Evolutionary conservation across 2,113 vertebrate species (phyloP).

Genomic region (Sciurus niger): DNA sequence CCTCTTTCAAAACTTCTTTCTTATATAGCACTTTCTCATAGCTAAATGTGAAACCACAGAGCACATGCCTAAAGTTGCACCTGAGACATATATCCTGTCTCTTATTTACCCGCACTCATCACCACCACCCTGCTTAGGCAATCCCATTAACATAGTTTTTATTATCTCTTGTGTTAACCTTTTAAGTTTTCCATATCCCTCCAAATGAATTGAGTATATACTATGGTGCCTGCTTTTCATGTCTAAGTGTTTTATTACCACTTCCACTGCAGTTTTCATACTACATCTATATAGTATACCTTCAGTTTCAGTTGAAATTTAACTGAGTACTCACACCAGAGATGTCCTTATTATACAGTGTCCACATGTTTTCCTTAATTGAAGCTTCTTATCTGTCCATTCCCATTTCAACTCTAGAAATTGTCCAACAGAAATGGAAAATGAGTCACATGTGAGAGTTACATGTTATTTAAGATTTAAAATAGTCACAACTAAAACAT

Average conservation of each 20-base stretch:
- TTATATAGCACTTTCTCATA: background rate
- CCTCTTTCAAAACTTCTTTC: background rate
- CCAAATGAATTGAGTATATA: background rate
- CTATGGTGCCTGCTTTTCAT: background rate
- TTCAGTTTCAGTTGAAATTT: too few relatives aligned
- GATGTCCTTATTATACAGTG: background rate
- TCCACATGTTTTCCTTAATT: background rate
- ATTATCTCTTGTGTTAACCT: background rate
- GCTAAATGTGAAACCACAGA: background rate
- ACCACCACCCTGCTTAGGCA: background rate
- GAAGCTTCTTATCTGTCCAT: background rate
- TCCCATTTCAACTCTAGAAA: background rate
- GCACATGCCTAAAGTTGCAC: background rate
- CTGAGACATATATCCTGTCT: background rate
- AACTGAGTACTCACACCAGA: background rate
- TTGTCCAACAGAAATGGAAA: background rate
- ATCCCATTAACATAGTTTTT: background rate
- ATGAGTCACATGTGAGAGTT: background rate
- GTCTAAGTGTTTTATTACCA: background rate
- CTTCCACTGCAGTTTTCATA: background rate
- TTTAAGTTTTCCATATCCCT: background rate
- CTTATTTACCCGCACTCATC: background rate
- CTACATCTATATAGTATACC: background rate
- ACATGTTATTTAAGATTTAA: background rate
- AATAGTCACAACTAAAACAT: background rate